phyloP scores from a whole-genome alignment of 2,888 invertebrate species.

The Stratiomys singularior region DNA sequence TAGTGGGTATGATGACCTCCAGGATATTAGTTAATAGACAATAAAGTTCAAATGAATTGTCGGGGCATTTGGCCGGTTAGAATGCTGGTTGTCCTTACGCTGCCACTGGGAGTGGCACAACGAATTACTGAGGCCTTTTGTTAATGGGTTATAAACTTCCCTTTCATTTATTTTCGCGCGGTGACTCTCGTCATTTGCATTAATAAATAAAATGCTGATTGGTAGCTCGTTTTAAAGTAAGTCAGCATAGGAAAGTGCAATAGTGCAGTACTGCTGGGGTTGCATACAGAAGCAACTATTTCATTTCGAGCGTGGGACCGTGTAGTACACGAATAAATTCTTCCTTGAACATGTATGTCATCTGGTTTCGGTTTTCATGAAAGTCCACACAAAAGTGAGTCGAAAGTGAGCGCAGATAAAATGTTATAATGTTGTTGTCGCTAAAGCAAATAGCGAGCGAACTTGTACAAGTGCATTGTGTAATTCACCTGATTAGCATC shows the following conservation, averaged over 20 bases:
- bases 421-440: background rate
- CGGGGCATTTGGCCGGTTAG: background rate
- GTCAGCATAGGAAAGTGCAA: no score
- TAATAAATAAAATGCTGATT: no score
- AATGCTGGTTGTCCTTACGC: no score
- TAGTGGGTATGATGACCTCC: background rate
- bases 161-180: no score
- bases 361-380: background rate
- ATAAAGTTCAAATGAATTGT: background rate
- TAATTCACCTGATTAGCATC: slow-evolving; percentile 13
- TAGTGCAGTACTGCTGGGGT: no score
- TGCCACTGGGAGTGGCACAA: no score
- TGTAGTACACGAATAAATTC: background rate
- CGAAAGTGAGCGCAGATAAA: slow-evolving; percentile 4
- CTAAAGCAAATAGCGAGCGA: background rate
- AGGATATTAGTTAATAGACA: background rate
- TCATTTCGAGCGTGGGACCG: background rate
- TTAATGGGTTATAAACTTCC: no score
- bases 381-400: background rate
- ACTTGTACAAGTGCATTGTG: slow-evolving; percentile 11
- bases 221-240: no score
- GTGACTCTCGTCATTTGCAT: no score
- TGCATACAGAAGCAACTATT: no score
- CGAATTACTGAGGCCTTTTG: no score
- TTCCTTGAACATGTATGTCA: slow-evolving; percentile 11